A percentile compares a stretch with the other conserved stretches of the same genome.
Conservation (phyloP, 2,113 vertebrate species). For the Penelope pileata region DNA sequence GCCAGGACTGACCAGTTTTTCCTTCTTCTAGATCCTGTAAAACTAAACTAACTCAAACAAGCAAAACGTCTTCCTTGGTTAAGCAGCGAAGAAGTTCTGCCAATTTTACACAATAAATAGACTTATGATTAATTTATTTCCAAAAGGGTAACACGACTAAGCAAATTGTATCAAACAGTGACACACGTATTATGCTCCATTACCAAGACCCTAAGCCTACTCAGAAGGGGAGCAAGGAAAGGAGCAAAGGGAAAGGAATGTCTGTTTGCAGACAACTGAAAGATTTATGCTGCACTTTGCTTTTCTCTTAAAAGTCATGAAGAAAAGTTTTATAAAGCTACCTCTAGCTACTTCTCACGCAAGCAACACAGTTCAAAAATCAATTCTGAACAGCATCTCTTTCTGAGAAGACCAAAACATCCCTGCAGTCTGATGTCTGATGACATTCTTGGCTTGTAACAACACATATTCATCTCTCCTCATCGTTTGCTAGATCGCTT, state of each 20-base stretch:
- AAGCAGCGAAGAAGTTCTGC: slow-evolving; percentile 45
- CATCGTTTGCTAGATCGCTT: slow-evolving; percentile 61
- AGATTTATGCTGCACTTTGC: neutral
- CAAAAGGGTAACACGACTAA: neutral
- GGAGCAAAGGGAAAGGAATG: slow-evolving; percentile 8
- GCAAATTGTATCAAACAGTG: neutral
- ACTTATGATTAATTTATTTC: slow-evolving; percentile 47
- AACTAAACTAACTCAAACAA: neutral
- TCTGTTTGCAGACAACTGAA: neutral
- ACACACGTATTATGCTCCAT: accelerated
- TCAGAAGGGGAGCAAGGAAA: neutral
- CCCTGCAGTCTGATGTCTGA: neutral
- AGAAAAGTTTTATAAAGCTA: slow-evolving; percentile 1
- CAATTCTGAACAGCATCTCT: neutral
- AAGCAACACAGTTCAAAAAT: neutral
- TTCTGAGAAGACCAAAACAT: neutral
- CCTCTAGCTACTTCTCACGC: slow-evolving; percentile 9
- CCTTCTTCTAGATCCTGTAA: neutral
- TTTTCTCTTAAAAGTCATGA: slow-evolving; percentile 27
- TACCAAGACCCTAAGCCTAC: slow-evolving; percentile 4
- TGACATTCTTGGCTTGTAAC: neutral
- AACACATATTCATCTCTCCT: neutral
- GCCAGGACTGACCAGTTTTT: neutral
- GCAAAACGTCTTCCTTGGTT: slow-evolving; percentile 13
- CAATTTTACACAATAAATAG: slow-evolving; percentile 23